phyloP scores from a whole-genome alignment of 2,888 invertebrate genomes.

The Serrognathus titanus region DNA sequence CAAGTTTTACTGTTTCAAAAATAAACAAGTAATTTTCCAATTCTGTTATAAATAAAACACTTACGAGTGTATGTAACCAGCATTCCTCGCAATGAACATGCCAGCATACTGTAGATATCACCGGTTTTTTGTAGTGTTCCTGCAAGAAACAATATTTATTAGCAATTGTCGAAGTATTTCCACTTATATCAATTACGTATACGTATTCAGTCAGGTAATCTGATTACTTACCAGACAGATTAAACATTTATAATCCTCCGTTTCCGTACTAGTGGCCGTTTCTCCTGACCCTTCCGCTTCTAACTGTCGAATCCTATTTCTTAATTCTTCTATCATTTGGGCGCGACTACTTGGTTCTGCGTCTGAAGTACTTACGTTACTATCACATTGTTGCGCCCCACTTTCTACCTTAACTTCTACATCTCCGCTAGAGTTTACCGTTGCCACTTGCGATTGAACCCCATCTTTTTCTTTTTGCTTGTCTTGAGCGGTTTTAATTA shows the following conservation, averaged over 20 bases:
- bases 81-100: slow-evolving; percentile 70
- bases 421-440: slow-evolving; percentile 49
- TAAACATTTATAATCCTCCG: slow-evolving; percentile 65
- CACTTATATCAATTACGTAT: no score
- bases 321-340: slow-evolving; percentile 56
- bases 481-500: slow-evolving; percentile 30
- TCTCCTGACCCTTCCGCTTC: slow-evolving; percentile 50
- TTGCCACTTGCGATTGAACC: slow-evolving; percentile 37
- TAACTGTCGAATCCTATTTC: slow-evolving; percentile 55
- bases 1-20: neutral
- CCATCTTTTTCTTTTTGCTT: slow-evolving; percentile 33
- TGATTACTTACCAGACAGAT: slow-evolving; percentile 65
- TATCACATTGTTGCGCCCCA: slow-evolving; percentile 46
- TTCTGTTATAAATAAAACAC: slow-evolving; percentile 18
- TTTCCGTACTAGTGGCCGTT: slow-evolving; percentile 39
- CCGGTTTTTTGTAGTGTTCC: slow-evolving; percentile 63
- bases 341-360: slow-evolving; percentile 49
- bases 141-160: slow-evolving; percentile 39
- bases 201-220: neutral
- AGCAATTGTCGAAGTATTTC: neutral
- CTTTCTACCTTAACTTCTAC: slow-evolving; percentile 45
- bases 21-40: neutral
- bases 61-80: slow-evolving; percentile 64
- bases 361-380: slow-evolving; percentile 50
- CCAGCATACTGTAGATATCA: slow-evolving; percentile 67